Evolutionary conservation across 2,888 invertebrate species (phyloP), one percentile per base, ranked within the genome.

Genomic region (Macrosiphum euphorbiae): DNA sequence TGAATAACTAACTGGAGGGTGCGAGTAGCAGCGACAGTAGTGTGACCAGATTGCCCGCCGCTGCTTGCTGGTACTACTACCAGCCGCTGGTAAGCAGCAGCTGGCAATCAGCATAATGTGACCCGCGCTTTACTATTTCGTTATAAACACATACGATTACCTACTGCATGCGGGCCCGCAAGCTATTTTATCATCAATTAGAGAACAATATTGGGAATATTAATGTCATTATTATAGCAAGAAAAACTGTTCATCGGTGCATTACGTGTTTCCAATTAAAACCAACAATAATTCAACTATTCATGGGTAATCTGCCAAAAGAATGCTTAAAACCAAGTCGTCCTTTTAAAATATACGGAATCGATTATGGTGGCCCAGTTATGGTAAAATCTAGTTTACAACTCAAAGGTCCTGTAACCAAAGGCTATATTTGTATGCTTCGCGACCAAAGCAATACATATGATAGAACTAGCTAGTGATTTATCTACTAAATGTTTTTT

Each of bases 81-180:
- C 90, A 78, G 78, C 90, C 78, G 90, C 50, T 90, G 78, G 50
- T 78, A 47, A 90, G 24, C 90, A 90, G 44, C 47, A 87, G 87
- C 88, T 88, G 88, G 88, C 28, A 88, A 88, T 26, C 88, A 90
- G 90, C 78, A n/a, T 90, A 90, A 52, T 90, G 90, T 90, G 90
- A 90, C 78, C 90, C 90, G 35, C 26, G 78, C 90, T 50, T 78
- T 61, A 90, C 44, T 44, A n/a, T n/a, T n/a, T n/a, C n/a, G n/a
- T n/a, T n/a, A n/a, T n/a, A n/a, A n/a, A n/a, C n/a, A n/a, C n/a
- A n/a, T n/a, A n/a, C n/a, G n/a, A n/a, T n/a, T n/a, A n/a, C n/a
- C n/a, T n/a, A n/a, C n/a, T n/a, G n/a, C n/a, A n/a, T n/a, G n/a
- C n/a, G n/a, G n/a, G n/a, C n/a, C n/a, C n/a, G n/a, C n/a, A n/a